A percentile compares a stretch with the other conserved stretches of the same genome.
Evolutionary conservation across 1,140 invertebrate species (phyloP).

Genomic region (Sweltsa coloradensis): DNA sequence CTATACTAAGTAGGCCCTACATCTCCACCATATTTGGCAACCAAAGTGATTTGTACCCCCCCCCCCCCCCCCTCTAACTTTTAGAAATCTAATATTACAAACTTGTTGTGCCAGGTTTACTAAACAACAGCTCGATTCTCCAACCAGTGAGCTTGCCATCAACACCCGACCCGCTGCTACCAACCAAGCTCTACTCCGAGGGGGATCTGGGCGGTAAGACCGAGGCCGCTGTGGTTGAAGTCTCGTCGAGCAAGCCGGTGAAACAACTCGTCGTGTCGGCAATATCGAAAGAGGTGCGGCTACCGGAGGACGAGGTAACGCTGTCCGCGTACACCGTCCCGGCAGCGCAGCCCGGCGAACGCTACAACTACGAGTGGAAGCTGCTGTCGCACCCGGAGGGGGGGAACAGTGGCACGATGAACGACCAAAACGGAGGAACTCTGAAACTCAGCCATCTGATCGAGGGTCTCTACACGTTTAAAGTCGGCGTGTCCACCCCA

Average conservation of each 20-base stretch:
- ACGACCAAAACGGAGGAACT: constrained; percentile 69
- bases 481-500: constrained; percentile 63
- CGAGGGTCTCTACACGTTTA: constrained; percentile 80
- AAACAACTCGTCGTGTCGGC: constrained; percentile 66
- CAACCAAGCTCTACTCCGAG: constrained; percentile 9
- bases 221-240: constrained; percentile 26
- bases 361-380: constrained; percentile 83
- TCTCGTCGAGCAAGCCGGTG: constrained; percentile 31
- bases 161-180: no score
- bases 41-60: no score
- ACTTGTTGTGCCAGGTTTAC: constrained; percentile 18
- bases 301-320: constrained; percentile 64
- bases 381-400: constrained; percentile 68
- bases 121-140: constrained; percentile 7
- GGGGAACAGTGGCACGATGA: constrained; percentile 58
- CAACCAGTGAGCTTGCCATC: background rate
- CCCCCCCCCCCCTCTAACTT: background rate
- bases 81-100: constrained; percentile 13
- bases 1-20: no score
- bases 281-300: constrained; percentile 48
- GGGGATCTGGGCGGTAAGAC: constrained; percentile 18
- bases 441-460: constrained; percentile 63
- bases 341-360: constrained; percentile 49
- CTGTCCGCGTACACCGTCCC: constrained; percentile 71
- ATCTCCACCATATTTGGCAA: no score